Base-by-base conservation (phyloP, 2,113 vertebrate species). In the Hemichromis elongatus region DNA sequence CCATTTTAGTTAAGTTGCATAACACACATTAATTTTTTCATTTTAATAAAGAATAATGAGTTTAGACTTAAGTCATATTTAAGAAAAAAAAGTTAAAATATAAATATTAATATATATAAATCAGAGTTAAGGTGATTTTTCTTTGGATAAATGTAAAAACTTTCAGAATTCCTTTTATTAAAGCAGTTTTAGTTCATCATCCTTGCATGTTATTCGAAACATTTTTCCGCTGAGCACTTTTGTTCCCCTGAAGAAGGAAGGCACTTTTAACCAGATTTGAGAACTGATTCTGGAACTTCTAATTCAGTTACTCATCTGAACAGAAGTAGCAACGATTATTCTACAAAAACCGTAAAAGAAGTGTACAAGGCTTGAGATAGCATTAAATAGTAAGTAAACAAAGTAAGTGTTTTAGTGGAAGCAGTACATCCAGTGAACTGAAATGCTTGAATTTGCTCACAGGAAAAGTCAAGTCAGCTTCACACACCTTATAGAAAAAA, bases 401-500 rank as follows among this genome's bases (percentile, higher is more conserved):
- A 66, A 66, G 11, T 63, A 37, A 66, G 21, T 66, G 61, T 24
- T 66, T 66, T 40, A 66, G 61, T 14, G n/a, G n/a, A 13, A n/a
- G 35, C 61, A 66, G 19, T 35, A 66, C n/a, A 66, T 37, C 35
- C 40, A 66, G 40, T 40, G 33, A 66, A 11, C 61, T 66, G 61
- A 66, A 66, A 66, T 66, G 35, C 37, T 24, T 68, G n/a, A 68
- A 42, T 42, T 68, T 16, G 8, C 37, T 68, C 63, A 42, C 37
- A 68, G 13, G 35, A 7, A 66, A 68, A 37, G 9, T 13, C 11
- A 13, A 68, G 33, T 63, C 19, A 63, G 12, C 37, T 68, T 68
- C 12, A 42, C 0, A 2, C 63, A 45, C n/a, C 37, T 42, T 42
- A 14, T 42, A 24, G 1, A 68, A 26, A 42, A 8, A 68, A 14